These are phyloP conservation scores for Saccopteryx bilineata DNA, from an alignment of 2,113 vertebrate species.

Conservation along the genomic window DNA sequence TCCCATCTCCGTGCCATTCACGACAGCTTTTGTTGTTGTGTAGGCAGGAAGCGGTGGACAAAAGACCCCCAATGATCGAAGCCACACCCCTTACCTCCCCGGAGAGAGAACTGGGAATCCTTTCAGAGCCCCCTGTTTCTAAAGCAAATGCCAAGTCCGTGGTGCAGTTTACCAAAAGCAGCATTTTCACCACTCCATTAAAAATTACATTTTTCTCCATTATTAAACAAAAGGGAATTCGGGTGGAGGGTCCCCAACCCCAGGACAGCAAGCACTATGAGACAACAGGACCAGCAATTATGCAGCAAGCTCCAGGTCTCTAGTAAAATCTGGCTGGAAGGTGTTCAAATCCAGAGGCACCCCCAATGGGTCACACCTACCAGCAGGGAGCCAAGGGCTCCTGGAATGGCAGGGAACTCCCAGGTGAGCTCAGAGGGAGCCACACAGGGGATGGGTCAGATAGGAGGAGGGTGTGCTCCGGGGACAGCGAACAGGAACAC, in stretches of 20 bases:
- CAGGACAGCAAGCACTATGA: neutral
- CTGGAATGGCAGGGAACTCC: neutral
- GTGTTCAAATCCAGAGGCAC: neutral
- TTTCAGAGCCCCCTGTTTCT: neutral
- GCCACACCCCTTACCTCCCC: constrained; percentile 51
- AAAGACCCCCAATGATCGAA: constrained; percentile 53
- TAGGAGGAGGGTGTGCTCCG: neutral
- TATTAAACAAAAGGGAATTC: constrained; percentile 46
- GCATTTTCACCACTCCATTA: neutral
- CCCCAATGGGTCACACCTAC: no score
- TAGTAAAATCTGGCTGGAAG: neutral
- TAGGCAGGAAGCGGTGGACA: constrained; percentile 53
- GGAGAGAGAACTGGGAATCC: neutral
- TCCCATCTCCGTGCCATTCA: neutral
- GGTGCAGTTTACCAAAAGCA: neutral
- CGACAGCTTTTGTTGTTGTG: neutral
- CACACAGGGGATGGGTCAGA: no score
- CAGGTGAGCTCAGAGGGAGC: neutral
- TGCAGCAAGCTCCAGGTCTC: neutral
- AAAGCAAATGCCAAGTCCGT: neutral
- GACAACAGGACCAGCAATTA: neutral
- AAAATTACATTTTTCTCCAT: neutral
- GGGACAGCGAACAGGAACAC: neutral
- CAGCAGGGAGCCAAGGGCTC: neutral
- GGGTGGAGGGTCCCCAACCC: neutral